Percentiles rank a stretch among this genome's conserved stretches.
These are phyloP conservation scores for Hydrozoanthus gracilis DNA, from an alignment of 92 coral and sea anemone species.

Conservation along the genomic window DNA sequence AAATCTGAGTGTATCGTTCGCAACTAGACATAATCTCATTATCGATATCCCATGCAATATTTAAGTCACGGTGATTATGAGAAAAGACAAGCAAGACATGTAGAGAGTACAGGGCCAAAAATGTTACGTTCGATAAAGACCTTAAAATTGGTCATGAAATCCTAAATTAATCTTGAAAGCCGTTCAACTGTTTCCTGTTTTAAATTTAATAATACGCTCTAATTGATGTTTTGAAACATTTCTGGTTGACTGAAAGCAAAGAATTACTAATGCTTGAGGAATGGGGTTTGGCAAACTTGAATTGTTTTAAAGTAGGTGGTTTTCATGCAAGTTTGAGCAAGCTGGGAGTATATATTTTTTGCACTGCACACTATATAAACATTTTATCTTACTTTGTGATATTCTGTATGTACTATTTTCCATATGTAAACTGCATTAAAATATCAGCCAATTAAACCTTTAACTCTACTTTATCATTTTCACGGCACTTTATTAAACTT, in stretches of 20 bases:
- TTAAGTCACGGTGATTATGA: neutral
- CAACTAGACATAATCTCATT: neutral
- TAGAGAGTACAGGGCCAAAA: neutral
- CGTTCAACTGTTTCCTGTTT: neutral
- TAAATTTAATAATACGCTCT: neutral
- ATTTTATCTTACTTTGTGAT: too few species aligned
- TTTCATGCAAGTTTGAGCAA: neutral
- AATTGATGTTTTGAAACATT: constrained; percentile 29
- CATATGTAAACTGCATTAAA: neutral
- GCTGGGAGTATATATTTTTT: neutral
- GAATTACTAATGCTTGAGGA: constrained; percentile 23
- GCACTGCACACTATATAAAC: too few species aligned
- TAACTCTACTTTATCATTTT: neutral
- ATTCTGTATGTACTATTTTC: too few species aligned
- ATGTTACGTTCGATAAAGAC: too few species aligned
- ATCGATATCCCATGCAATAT: neutral
- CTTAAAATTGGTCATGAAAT: too few species aligned
- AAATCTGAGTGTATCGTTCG: neutral
- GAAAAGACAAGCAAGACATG: neutral
- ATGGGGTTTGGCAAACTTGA: neutral
- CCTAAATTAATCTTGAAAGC: neutral
- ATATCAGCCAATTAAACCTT: constrained; percentile 24
- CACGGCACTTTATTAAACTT: neutral
- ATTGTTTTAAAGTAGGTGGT: neutral
- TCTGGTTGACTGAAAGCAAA: constrained; percentile 47